These are phyloP conservation scores for Hemibagrus wyckioides DNA, from an alignment of 2,113 vertebrate genomes.

Conservation along the genomic window DNA sequence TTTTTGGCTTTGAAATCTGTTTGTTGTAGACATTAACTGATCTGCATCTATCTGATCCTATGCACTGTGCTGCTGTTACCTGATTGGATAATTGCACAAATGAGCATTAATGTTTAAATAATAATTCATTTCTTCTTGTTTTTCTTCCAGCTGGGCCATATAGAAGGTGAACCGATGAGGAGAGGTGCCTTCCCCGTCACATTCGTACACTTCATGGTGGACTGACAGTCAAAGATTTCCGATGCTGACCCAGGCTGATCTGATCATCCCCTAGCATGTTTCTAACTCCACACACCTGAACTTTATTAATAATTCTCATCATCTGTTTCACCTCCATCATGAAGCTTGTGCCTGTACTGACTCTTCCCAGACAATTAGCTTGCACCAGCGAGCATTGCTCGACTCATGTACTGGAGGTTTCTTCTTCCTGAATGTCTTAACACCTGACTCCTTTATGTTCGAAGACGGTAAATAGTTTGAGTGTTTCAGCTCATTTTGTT, in stretches of 20 bases:
- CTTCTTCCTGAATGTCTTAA: slow-evolving; percentile 36
- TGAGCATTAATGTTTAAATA: neutral
- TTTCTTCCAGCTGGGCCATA: slow-evolving; percentile 87
- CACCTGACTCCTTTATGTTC: neutral
- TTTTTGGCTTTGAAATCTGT: neutral
- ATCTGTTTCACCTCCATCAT: neutral
- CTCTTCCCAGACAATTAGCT: slow-evolving; percentile 15
- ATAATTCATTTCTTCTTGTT: neutral
- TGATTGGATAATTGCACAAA: neutral
- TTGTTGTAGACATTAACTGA: neutral
- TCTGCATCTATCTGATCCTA: neutral
- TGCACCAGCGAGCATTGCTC: slow-evolving; percentile 25
- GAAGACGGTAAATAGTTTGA: neutral
- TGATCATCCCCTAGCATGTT: slow-evolving; percentile 14
- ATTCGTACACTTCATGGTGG: slow-evolving; percentile 93
- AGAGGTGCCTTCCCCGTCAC: slow-evolving; percentile 95
- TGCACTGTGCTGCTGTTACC: neutral
- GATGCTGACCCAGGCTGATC: slow-evolving; percentile 19
- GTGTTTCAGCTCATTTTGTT: neutral
- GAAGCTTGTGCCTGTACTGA: slow-evolving; percentile 25
- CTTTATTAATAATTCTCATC: slow-evolving; percentile 20
- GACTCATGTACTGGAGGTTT: slow-evolving; percentile 1
- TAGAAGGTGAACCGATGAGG: slow-evolving; percentile 92
- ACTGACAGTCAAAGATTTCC: slow-evolving; percentile 70
- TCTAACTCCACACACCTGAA: neutral